phyloP scores from a whole-genome alignment of 2,113 vertebrate genomes.

The Hipposideros armiger region DNA sequence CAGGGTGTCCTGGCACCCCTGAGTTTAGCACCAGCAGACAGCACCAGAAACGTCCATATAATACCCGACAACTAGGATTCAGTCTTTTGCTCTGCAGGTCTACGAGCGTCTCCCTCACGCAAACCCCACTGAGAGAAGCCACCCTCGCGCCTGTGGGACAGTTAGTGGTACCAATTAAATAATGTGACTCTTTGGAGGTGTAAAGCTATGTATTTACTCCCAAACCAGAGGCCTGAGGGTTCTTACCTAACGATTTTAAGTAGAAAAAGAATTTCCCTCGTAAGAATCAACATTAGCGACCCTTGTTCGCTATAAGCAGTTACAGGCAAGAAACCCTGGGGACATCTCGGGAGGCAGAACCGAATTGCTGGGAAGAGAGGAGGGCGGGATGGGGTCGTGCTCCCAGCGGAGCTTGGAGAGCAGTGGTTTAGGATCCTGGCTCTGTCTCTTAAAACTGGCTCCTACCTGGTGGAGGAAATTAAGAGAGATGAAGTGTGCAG shows the following conservation, averaged over 20 bases:
- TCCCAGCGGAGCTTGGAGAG: neutral
- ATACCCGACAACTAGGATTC: no score
- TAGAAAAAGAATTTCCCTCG: neutral
- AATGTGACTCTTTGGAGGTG: constrained; percentile 29
- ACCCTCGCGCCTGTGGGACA: neutral
- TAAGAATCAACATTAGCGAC: neutral
- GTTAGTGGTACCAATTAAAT: constrained; percentile 7
- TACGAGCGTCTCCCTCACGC: neutral
- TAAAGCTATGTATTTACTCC: constrained; percentile 66
- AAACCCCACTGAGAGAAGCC: neutral
- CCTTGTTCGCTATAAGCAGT: neutral
- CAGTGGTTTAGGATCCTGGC: accelerated
- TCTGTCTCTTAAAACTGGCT: neutral
- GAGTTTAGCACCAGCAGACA: accelerated
- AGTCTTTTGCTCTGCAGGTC: neutral
- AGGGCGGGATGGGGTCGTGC: accelerated
- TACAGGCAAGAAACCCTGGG: neutral
- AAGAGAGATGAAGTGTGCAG: neutral
- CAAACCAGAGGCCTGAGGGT: constrained; percentile 8
- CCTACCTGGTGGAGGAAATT: neutral
- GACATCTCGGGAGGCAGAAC: neutral
- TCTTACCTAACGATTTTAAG: constrained; percentile 18
- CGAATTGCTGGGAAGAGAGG: accelerated
- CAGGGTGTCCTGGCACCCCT: neutral
- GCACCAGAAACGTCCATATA: neutral